These are phyloP conservation scores for Pristionchus entomophagus DNA, from an alignment of 2,888 invertebrate species.

Conservation along the genomic window DNA sequence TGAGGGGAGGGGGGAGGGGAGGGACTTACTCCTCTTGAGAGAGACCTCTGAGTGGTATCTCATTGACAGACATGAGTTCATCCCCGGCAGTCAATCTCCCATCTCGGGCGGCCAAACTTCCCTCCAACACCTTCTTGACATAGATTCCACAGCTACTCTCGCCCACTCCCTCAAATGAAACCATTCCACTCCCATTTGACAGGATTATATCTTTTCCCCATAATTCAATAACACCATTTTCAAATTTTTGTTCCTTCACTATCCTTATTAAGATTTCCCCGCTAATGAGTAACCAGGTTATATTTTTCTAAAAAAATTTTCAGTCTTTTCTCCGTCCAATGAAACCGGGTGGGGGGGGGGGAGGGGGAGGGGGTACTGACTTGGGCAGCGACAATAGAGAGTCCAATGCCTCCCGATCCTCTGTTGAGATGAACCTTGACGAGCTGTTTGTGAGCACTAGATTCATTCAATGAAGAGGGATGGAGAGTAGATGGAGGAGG, in stretches of 20 bases:
- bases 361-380: conserved; percentile 80
- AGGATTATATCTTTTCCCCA: not conserved
- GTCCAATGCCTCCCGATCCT: conserved; percentile 94
- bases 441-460: not conserved
- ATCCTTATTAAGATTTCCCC: no score
- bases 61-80: conserved; percentile 95
- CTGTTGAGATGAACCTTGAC: conserved; percentile 81
- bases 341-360: no score
- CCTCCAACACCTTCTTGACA: conserved; percentile 97
- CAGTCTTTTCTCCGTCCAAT: no score
- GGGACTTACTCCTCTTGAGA: conserved; percentile 82
- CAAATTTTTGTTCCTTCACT: no score
- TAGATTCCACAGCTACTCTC: conserved; percentile 93
- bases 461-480: not conserved
- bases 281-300: no score
- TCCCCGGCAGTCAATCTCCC: conserved; percentile 96
- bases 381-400: conserved; percentile 98
- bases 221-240: no score
- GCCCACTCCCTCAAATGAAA: conserved; percentile 82
- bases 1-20: no score
- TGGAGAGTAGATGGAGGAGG: not conserved
- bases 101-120: conserved; percentile 82
- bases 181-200: not conserved
- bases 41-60: conserved; percentile 90
- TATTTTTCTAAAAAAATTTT: no score